Evolutionary conservation across 2,888 invertebrate genomes (phyloP), one percentile per base, ranked within the genome.

Genomic region (Penaeus monodon): DNA sequence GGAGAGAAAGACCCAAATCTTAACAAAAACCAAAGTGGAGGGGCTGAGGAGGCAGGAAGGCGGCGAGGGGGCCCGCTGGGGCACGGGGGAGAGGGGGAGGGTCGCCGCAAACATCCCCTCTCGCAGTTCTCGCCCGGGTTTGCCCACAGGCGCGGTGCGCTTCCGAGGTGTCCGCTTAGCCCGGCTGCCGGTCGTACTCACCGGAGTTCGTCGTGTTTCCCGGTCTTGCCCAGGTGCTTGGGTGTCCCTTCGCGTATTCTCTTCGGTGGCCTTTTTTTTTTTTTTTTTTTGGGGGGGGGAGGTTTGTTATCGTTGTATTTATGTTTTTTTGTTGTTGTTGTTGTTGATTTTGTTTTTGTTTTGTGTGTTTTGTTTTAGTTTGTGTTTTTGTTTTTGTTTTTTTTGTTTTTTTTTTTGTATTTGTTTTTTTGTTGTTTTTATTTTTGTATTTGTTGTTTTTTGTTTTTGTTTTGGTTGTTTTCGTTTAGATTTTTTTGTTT

Each of bases 71-170:
- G n/a, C n/a, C n/a, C n/a, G 44, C 10, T 44, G 44, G 44, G 44
- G 44, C 44, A 10, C 6, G 44, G 44, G 44, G 44, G 44, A 10
- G 44, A 10, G 44, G 44, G 44, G 90, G 90, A 64, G 90, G 90
- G 78, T 90, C 88, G 6, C 90, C 90, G 3, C 90, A 27, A 85
- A 90, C 90, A 90, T 90, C 85, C 6, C 90, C 90, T 66, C 88
- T 81, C 65, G 81, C 88, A 88, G 80, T 83, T 84, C 77, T 90
- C 88, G 4, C 33, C 87, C 86, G 80, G 84, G 68, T 88, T 82
- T 17, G 82, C 81, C 88, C 89, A 90, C 44, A 90, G 87, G 44
- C 82, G 74, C 89, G 79, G 44, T 88, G 83, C 79, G 65, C 80
- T 81, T 89, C 89, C 22, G 88, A 88, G 33, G 77, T 84, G 68